phyloP scores from a whole-genome alignment of 2,888 invertebrate species.

The Pristionchus japonicus region DNA sequence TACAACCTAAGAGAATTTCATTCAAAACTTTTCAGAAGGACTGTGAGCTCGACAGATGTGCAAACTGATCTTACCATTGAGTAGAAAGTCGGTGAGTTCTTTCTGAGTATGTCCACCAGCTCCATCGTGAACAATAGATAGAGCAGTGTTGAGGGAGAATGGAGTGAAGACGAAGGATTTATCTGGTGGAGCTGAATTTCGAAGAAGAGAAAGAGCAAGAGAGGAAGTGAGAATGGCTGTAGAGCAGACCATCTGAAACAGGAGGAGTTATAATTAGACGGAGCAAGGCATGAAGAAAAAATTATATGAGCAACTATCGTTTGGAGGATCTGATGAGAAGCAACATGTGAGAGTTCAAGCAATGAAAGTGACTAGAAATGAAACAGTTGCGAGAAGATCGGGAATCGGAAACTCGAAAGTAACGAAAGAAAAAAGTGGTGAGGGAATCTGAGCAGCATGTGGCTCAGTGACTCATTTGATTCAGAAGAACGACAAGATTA shows the following conservation, averaged over 20 bases:
- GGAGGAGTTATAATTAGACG: too few relatives aligned
- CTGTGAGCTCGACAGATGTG: not conserved
- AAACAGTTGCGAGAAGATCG: too few relatives aligned
- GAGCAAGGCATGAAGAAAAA: not conserved
- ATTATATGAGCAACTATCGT: too few relatives aligned
- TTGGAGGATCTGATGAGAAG: too few relatives aligned
- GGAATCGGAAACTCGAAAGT: too few relatives aligned
- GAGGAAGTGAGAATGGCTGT: not conserved
- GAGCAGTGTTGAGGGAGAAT: conserved; percentile 1
- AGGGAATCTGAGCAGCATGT: too few relatives aligned
- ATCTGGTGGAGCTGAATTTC: not conserved
- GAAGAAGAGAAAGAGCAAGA: conserved; percentile 21
- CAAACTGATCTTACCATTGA: not conserved
- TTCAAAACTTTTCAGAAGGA: too few relatives aligned
- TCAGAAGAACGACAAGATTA: too few relatives aligned
- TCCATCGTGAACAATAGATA: conserved; percentile 16
- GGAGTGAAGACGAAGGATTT: not conserved
- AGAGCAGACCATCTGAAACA: not conserved
- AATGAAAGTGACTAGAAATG: too few relatives aligned
- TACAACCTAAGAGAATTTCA: not conserved
- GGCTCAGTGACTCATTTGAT: too few relatives aligned
- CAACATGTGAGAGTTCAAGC: too few relatives aligned
- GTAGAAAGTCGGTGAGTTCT: not conserved
- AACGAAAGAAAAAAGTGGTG: too few relatives aligned
- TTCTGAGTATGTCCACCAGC: not conserved